Evolutionary conservation across 2,113 vertebrate genomes (phyloP).

Genomic region (Hippopotamus amphibius): DNA sequence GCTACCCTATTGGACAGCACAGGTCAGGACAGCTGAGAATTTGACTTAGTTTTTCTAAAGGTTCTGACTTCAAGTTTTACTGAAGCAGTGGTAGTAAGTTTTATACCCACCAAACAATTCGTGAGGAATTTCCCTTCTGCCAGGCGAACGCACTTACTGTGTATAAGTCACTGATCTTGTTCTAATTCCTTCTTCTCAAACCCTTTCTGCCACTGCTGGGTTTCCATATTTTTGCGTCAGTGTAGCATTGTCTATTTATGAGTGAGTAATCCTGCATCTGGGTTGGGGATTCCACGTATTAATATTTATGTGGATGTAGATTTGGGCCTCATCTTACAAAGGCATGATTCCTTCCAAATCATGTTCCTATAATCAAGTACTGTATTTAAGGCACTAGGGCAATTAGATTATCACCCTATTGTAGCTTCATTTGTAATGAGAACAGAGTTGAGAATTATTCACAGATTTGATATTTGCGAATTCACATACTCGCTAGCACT

Average conservation of each 20-base stretch:
- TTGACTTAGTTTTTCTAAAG: neutral
- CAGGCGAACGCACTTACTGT: neutral
- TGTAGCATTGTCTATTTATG: neutral
- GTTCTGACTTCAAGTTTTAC: neutral
- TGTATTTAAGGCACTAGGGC: neutral
- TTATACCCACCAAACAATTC: neutral
- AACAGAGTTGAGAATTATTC: neutral
- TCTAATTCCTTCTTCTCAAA: neutral
- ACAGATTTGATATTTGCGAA: neutral
- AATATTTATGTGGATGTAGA: neutral
- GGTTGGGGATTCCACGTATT: too few relatives aligned
- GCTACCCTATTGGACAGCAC: neutral
- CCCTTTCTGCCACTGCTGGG: neutral
- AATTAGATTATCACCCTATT: neutral
- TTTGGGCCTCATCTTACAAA: neutral
- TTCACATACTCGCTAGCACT: neutral
- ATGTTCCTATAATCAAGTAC: neutral
- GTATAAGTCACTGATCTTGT: neutral
- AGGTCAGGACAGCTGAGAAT: neutral
- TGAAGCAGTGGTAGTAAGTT: neutral
- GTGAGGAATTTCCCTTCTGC: neutral
- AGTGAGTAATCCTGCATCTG: neutral
- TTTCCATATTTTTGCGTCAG: too few relatives aligned
- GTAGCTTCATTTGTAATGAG: neutral
- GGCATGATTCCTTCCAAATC: neutral